A percentile compares a stretch with the other conserved stretches of the same genome.
Conservation (phyloP, 2,113 vertebrate genomes). For the Eubucco bourcierii region DNA sequence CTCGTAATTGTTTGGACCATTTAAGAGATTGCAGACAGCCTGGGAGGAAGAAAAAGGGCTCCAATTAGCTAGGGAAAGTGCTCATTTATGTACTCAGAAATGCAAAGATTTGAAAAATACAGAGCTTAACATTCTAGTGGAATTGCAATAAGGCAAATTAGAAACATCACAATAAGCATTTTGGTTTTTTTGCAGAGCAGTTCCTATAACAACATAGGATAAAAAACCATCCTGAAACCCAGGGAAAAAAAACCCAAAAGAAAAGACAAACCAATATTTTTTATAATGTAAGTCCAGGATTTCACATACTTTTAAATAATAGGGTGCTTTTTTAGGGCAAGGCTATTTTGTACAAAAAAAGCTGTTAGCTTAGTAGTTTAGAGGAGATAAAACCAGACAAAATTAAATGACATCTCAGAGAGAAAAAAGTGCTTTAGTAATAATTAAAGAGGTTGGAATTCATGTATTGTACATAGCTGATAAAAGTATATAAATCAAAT, state of each 20-base stretch:
- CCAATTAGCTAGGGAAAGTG: slow-evolving; percentile 46
- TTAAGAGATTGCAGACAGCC: slow-evolving; percentile 33
- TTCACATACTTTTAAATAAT: not conserved
- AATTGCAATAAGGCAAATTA: slow-evolving; percentile 41
- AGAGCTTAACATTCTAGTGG: slow-evolving; percentile 42
- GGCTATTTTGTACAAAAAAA: not conserved
- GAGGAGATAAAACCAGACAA: not conserved
- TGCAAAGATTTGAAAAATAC: slow-evolving; percentile 67
- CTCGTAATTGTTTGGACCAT: slow-evolving; percentile 8
- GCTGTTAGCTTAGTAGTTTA: not conserved
- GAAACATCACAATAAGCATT: slow-evolving; percentile 39
- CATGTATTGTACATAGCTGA: not conserved
- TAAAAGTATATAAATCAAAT: not conserved
- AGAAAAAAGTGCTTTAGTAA: not conserved
- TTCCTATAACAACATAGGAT: not conserved
- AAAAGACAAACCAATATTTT: not conserved
- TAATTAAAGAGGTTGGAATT: not conserved
- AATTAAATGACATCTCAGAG: not conserved
- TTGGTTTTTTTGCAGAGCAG: slow-evolving; percentile 28
- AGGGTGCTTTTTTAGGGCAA: not conserved
- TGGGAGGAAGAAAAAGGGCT: slow-evolving; percentile 20
- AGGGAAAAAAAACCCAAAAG: not conserved
- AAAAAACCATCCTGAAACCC: not conserved
- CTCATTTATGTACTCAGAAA: slow-evolving; percentile 60
- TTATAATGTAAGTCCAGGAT: not conserved